Conservation (phyloP, 2,888 invertebrate genomes). For the Unio delphinus region DNA sequence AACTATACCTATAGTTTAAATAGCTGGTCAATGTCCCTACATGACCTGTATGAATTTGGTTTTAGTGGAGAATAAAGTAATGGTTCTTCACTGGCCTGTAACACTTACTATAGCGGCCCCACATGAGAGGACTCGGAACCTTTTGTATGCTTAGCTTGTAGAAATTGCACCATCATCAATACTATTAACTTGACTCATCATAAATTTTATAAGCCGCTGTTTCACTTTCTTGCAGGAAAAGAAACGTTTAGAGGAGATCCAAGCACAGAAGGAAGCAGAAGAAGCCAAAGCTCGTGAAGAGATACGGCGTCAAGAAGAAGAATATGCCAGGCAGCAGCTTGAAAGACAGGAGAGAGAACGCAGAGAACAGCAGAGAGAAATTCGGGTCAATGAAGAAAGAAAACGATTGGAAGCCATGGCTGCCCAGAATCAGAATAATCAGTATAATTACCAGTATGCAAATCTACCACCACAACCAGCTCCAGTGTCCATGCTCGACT, state of each 20-base stretch:
- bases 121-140: too few species aligned
- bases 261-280: slow-evolving; percentile 72
- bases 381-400: slow-evolving; percentile 52
- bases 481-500: slow-evolving; percentile 25
- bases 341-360: slow-evolving; percentile 47
- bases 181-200: background rate
- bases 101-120: too few species aligned
- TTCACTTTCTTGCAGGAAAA: slow-evolving; percentile 49
- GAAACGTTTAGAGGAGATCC: slow-evolving; percentile 65
- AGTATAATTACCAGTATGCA: slow-evolving; percentile 49
- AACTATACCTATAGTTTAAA: too few species aligned
- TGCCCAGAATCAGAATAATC: slow-evolving; percentile 24
- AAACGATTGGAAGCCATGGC: slow-evolving; percentile 47
- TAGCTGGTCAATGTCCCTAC: too few species aligned
- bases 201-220: slow-evolving; percentile 1
- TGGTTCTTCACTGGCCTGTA: too few species aligned
- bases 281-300: slow-evolving; percentile 71
- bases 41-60: too few species aligned
- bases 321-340: slow-evolving; percentile 48
- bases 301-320: slow-evolving; percentile 70
- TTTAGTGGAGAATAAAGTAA: too few species aligned
- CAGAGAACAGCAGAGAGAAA: slow-evolving; percentile 52
- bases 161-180: too few species aligned
- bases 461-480: slow-evolving; percentile 52
- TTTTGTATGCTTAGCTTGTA: too few species aligned